Evolutionary conservation across 2,888 invertebrate species (phyloP), one percentile per base, ranked within the genome.

Genomic region (Agonopterix arenella): DNA sequence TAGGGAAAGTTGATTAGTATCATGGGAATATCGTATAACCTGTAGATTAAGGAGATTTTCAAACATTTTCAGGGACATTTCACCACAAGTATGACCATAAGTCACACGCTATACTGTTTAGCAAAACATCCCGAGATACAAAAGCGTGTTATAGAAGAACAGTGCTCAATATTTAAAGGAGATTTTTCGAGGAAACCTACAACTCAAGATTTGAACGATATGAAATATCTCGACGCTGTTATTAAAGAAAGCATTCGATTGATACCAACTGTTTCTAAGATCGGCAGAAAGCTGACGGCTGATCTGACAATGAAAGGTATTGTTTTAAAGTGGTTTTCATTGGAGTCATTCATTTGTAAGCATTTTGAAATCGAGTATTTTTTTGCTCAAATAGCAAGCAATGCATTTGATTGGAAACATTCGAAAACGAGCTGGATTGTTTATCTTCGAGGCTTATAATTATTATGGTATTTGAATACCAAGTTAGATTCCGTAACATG

Each of bases 141-240:
- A 49, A 52, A 59, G n/a, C 53, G 56, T 51, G 62, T 66, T 4
- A 18, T 68, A 4, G 64, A 70, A 47, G 71, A 71, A 47, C 70
- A 71, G 52, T 47, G 49, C 9, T 52, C 57, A 4, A 60, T 73
- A 43, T 66, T 66, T 37, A 58, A 62, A 9, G 52, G 59, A 1
- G 59, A 71, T 40, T 55, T 62, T 1, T 42, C 49, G 8, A 64
- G 56, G 45, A 61, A 55, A 45, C 61, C 68, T 3, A 67, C 62
- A 5, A 59, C 54, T 44, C 53, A 62, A 16, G 66, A 73, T 37
- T 51, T 73, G 36, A 62, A 55, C 18, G 57, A 71, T 50, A 73
- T 73, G 71, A 71, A 70, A 49, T 73, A 71, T 50, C 60, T 73
- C 0, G 71, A 73, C 51, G 67, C 66, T 2, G 64, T 66, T 10